phyloP scores from a whole-genome alignment of 1,140 invertebrate genomes.

The Solenopsis fugax region DNA sequence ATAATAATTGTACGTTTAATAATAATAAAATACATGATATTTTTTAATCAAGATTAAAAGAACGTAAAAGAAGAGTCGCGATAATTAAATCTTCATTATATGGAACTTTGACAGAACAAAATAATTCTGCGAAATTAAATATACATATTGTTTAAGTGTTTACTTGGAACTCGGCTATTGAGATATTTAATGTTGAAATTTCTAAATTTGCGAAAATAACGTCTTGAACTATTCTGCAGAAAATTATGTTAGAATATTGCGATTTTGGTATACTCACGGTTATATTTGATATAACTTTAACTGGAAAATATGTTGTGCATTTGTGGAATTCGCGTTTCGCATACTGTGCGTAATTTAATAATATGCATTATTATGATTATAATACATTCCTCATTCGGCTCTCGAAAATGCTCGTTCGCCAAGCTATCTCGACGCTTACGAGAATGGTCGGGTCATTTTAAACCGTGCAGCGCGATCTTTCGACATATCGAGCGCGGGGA shows the following conservation, averaged over 20 bases:
- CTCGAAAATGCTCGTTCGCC: neutral
- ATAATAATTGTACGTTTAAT: neutral
- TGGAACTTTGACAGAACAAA: neutral
- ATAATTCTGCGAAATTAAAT: neutral
- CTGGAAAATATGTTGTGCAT: neutral
- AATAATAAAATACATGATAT: neutral
- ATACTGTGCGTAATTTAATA: conserved; percentile 19
- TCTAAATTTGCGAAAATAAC: neutral
- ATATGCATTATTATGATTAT: conserved; percentile 42
- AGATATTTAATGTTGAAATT: neutral
- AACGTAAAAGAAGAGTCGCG: neutral
- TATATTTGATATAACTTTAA: conserved; percentile 25
- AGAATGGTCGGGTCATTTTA: neutral
- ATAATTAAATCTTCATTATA: neutral
- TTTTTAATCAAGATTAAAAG: neutral
- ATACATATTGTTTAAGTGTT: neutral
- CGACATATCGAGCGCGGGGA: neutral
- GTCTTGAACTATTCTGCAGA: neutral
- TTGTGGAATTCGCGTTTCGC: conserved; percentile 15
- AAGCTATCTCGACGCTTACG: neutral
- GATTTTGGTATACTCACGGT: neutral
- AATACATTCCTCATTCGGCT: conserved; percentile 1
- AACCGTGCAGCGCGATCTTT: neutral
- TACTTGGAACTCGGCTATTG: neutral
- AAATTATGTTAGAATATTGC: neutral